A percentile compares a stretch with the other conserved stretches of the same genome.
Conservation (phyloP, 2,888 invertebrate genomes). For the Chloroclysta siterata region DNA sequence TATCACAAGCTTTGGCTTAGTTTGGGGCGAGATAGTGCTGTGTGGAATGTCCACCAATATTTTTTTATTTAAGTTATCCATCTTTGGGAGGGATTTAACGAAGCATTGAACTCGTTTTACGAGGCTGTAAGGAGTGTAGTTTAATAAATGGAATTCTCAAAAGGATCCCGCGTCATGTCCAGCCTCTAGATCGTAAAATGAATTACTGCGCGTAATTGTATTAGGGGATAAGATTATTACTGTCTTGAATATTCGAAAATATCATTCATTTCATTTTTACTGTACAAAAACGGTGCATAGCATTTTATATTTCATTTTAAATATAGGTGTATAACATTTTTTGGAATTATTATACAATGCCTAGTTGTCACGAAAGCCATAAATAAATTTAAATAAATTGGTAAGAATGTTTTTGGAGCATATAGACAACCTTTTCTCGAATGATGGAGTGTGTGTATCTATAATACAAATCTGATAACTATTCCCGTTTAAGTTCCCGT, state of each 20-base stretch:
- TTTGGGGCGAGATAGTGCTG: too few species aligned
- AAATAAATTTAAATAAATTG: too few species aligned
- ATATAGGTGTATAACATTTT: too few species aligned
- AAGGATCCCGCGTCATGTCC: conserved; percentile 52
- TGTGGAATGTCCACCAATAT: too few species aligned
- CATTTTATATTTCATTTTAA: too few species aligned
- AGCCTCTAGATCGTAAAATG: conserved; percentile 55
- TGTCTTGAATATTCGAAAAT: conserved; percentile 6
- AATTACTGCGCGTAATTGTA: conserved; percentile 45
- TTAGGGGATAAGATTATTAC: conserved; percentile 20
- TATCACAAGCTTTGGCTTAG: too few species aligned
- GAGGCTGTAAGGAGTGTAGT: conserved; percentile 67
- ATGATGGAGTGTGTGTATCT: too few species aligned
- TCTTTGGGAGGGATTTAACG: conserved; percentile 49
- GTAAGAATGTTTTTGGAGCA: too few species aligned
- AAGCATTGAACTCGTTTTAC: conserved; percentile 77
- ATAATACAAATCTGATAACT: conserved; percentile 1
- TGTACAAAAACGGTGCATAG: not conserved
- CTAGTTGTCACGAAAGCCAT: too few species aligned
- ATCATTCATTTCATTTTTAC: not conserved
- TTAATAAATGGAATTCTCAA: conserved; percentile 70
- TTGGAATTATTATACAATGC: too few species aligned
- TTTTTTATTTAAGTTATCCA: conserved; percentile 18
- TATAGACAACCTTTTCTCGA: too few species aligned
- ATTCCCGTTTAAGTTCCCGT: conserved; percentile 11